These are phyloP conservation scores for Emydura subglobosa DNA, from an alignment of 2,113 vertebrate species.

Conservation along the genomic window DNA sequence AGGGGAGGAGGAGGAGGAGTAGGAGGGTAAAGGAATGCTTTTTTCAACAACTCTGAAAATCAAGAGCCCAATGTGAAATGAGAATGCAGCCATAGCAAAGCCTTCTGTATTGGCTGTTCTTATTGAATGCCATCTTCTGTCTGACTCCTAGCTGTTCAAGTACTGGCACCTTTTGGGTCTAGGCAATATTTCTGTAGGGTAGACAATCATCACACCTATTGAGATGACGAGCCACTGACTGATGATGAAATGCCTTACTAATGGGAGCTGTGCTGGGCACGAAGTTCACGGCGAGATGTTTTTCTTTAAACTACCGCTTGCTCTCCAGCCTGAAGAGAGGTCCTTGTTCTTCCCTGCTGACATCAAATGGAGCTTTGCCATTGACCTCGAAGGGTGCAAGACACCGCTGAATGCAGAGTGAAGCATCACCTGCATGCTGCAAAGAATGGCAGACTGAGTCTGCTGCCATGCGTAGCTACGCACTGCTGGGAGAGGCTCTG, in stretches of 20 bases:
- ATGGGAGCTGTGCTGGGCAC: constrained; percentile 65
- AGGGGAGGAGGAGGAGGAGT: neutral
- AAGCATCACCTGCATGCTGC: neutral
- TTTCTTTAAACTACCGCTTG: neutral
- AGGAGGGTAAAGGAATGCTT: neutral
- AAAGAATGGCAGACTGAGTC: too few species aligned
- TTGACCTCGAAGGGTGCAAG: neutral
- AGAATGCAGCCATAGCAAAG: constrained; percentile 20
- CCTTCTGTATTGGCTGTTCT: neutral
- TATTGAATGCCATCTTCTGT: constrained; percentile 42
- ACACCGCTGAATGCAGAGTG: neutral
- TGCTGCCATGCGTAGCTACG: too few species aligned
- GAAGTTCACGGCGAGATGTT: constrained; percentile 69
- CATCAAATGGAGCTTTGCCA: too few species aligned
- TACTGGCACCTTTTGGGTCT: constrained; percentile 60
- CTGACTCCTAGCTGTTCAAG: constrained; percentile 51
- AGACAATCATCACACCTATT: constrained; percentile 53
- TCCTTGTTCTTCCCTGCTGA: neutral
- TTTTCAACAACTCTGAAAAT: neutral
- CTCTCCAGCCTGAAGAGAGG: neutral
- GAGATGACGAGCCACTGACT: constrained; percentile 57
- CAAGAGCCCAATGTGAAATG: neutral
- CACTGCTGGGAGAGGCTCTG: too few species aligned
- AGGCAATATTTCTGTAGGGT: constrained; percentile 32
- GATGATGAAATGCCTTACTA: constrained; percentile 67